Conservation (phyloP, 2,113 vertebrate species). For the Pseudorectes ferrugineus region DNA sequence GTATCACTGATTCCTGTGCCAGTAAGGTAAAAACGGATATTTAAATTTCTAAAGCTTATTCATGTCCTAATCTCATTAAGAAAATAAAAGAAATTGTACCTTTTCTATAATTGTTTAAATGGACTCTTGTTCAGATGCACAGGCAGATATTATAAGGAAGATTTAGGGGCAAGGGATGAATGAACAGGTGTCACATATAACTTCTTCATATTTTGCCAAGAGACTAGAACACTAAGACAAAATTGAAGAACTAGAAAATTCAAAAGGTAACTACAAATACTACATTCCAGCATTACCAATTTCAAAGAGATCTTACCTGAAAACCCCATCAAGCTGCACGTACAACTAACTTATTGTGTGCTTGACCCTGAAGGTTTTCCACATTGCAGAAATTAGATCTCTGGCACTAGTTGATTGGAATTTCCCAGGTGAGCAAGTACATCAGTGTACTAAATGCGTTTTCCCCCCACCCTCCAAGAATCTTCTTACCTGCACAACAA, state of each 20-base stretch:
- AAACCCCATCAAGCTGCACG: background rate
- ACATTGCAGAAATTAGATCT: background rate
- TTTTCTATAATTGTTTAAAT: background rate
- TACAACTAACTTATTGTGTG: background rate
- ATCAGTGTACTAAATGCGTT: background rate
- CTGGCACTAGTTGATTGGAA: background rate
- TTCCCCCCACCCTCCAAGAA: background rate
- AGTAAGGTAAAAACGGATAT: background rate
- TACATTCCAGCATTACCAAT: background rate
- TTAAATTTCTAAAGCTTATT: background rate
- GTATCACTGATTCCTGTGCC: background rate
- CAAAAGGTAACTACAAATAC: background rate
- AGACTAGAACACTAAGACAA: background rate
- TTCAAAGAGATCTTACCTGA: background rate
- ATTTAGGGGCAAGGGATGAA: background rate
- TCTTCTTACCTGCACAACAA: slow-evolving; percentile 88
- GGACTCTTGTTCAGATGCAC: background rate
- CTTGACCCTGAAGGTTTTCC: background rate
- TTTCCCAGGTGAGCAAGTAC: background rate
- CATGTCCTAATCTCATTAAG: background rate
- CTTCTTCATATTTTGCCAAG: background rate
- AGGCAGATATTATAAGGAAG: background rate
- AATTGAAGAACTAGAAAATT: background rate
- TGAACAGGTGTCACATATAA: background rate
- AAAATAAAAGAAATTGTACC: background rate